phyloP scores from a whole-genome alignment of 2,888 invertebrate species.

The Chrysolina oricalcia region DNA sequence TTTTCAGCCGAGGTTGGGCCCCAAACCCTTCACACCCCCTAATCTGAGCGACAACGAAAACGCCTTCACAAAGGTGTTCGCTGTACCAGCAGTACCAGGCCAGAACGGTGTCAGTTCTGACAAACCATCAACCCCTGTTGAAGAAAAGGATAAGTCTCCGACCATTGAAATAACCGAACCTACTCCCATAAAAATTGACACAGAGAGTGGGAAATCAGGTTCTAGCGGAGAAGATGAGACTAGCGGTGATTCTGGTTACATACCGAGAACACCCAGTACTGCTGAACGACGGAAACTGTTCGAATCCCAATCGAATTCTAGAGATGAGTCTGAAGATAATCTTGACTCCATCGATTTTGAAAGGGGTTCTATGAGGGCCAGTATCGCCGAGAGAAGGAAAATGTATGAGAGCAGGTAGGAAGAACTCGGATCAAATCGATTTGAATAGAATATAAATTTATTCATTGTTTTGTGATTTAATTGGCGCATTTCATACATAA shows the following conservation, averaged over 20 bases:
- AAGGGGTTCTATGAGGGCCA: constrained; percentile 77
- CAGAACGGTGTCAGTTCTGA: constrained; percentile 42
- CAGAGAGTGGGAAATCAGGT: constrained; percentile 77
- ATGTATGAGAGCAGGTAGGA: constrained; percentile 77
- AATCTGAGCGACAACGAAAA: constrained; percentile 82
- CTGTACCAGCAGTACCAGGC: constrained; percentile 84
- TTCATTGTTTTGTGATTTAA: too few relatives aligned
- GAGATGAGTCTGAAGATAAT: constrained; percentile 68
- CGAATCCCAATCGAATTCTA: constrained; percentile 72
- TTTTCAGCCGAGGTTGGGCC: constrained; percentile 86
- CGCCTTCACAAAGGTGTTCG: constrained; percentile 85
- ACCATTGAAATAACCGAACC: constrained; percentile 47
- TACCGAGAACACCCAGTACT: constrained; percentile 84
- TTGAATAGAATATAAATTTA: too few relatives aligned
- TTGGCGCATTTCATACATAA: too few relatives aligned
- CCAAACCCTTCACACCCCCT: constrained; percentile 89
- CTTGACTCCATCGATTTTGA: constrained; percentile 76
- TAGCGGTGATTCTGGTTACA: constrained; percentile 79
- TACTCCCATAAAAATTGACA: constrained; percentile 55
- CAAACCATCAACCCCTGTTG: constrained; percentile 36
- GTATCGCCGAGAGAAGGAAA: constrained; percentile 85
- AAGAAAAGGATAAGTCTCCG: constrained; percentile 46
- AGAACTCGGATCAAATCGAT: background rate
- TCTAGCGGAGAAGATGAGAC: constrained; percentile 77
- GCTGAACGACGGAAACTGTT: constrained; percentile 86